Conservation (phyloP, 2,113 vertebrate species). For the Microtus oregoni region DNA sequence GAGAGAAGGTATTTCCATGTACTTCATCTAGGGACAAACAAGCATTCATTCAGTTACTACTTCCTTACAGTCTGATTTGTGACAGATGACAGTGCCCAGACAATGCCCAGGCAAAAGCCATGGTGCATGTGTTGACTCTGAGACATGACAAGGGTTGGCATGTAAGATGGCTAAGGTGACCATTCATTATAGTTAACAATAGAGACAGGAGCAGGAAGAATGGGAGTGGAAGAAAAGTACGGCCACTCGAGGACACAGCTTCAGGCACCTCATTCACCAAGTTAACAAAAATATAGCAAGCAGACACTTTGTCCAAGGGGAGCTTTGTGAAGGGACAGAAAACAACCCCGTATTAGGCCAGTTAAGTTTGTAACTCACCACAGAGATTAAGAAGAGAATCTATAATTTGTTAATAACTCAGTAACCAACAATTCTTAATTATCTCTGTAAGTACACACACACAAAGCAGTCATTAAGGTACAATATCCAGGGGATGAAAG, state of each 20-base stretch:
- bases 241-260: not conserved
- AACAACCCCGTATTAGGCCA: conserved; percentile 15
- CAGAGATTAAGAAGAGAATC: conserved; percentile 3
- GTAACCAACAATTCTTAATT: not conserved
- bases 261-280: conserved; percentile 5
- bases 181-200: not conserved
- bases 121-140: not conserved
- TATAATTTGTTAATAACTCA: not conserved
- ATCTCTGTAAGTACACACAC: not conserved
- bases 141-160: not conserved
- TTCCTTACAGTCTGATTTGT: not conserved
- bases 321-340: not conserved
- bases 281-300: not conserved
- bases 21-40: not conserved
- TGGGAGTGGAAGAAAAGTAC: not conserved
- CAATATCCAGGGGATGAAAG: not conserved
- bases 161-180: not conserved
- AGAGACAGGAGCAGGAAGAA: not conserved
- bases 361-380: not conserved
- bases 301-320: not conserved
- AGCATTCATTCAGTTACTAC: not conserved
- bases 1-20: not conserved
- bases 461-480: conserved; percentile 35
- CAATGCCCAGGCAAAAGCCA: not conserved
- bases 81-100: not conserved